These are phyloP conservation scores for Nomada hirtipes DNA, from an alignment of 2,888 invertebrate genomes.

Conservation along the genomic window DNA sequence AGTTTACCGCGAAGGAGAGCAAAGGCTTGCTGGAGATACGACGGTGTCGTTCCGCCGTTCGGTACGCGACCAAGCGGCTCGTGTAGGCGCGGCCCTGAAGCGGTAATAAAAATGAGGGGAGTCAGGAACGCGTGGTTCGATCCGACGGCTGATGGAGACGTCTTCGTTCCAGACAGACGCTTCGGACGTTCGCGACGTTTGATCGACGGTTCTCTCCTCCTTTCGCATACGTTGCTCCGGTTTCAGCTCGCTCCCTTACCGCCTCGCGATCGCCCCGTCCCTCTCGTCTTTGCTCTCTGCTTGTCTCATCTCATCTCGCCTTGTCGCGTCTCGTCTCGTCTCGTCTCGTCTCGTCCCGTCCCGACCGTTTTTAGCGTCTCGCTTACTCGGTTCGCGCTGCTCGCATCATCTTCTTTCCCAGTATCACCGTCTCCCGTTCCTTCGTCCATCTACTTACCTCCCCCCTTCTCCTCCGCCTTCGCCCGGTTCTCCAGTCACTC, in stretches of 20 bases:
- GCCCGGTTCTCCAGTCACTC: constrained; percentile 59
- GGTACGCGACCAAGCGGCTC: constrained; percentile 25
- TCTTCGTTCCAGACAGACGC: constrained; percentile 76
- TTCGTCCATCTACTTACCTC: constrained; percentile 6
- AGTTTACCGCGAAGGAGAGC: background rate
- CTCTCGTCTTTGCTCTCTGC: constrained; percentile 14
- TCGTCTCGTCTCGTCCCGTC: constrained; percentile 14
- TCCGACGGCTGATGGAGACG: constrained; percentile 80
- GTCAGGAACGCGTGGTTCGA: constrained; percentile 70
- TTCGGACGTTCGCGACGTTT: constrained; percentile 75
- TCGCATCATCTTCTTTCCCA: constrained; percentile 22
- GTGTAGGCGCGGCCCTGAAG: constrained; percentile 66
- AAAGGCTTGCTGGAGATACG: background rate
- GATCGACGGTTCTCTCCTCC: constrained; percentile 76
- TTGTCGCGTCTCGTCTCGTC: constrained; percentile 16
- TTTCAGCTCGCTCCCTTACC: constrained; percentile 49
- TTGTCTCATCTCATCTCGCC: constrained; percentile 11
- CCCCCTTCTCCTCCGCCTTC: constrained; percentile 9
- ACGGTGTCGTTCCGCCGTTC: background rate
- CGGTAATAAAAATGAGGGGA: constrained; percentile 74
- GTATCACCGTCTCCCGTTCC: constrained; percentile 1
- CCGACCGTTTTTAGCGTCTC: constrained; percentile 32
- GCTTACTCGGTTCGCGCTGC: constrained; percentile 21
- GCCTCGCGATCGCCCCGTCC: constrained; percentile 19
- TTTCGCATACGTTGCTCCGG: constrained; percentile 63